These are phyloP conservation scores for Strigamia maritima DNA, from an alignment of 2,888 invertebrate species.

Conservation along the genomic window DNA sequence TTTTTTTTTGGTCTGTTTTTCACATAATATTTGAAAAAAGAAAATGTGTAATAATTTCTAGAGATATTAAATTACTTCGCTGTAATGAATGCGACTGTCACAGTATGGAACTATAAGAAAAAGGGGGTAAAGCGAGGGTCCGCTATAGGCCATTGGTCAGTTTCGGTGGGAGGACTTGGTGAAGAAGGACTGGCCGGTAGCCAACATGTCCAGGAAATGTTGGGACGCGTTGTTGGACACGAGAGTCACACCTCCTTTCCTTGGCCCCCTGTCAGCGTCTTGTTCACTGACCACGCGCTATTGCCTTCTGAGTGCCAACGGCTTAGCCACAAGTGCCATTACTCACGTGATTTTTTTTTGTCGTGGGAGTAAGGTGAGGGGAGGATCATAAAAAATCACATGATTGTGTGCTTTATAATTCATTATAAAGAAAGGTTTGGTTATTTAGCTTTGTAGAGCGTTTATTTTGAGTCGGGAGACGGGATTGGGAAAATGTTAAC, in stretches of 20 bases:
- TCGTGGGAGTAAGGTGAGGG: background rate
- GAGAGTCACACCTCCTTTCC: slow-evolving; percentile 30
- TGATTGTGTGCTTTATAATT: background rate
- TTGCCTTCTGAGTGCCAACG: slow-evolving; percentile 32
- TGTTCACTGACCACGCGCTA: slow-evolving; percentile 31
- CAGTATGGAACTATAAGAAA: background rate
- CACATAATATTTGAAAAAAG: background rate
- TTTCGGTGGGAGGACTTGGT: background rate
- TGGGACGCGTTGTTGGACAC: slow-evolving; percentile 27
- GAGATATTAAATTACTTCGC: background rate
- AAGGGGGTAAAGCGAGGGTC: background rate
- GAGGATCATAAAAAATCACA: background rate
- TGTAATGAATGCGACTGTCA: background rate
- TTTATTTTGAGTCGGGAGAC: background rate
- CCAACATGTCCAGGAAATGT: slow-evolving; percentile 34
- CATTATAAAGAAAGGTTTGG: background rate
- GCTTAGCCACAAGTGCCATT: slow-evolving; percentile 34
- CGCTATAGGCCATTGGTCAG: background rate
- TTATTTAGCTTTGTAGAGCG: background rate
- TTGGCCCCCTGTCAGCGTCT: slow-evolving; percentile 32
- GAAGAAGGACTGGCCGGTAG: slow-evolving; percentile 19
- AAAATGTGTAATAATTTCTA: background rate
- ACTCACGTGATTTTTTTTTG: slow-evolving; percentile 8
- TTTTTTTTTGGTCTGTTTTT: background rate
- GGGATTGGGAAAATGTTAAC: background rate